These are phyloP conservation scores for Meriones psammophilus DNA, from an alignment of 2,797 vertebrate species.

Conservation along the genomic window DNA sequence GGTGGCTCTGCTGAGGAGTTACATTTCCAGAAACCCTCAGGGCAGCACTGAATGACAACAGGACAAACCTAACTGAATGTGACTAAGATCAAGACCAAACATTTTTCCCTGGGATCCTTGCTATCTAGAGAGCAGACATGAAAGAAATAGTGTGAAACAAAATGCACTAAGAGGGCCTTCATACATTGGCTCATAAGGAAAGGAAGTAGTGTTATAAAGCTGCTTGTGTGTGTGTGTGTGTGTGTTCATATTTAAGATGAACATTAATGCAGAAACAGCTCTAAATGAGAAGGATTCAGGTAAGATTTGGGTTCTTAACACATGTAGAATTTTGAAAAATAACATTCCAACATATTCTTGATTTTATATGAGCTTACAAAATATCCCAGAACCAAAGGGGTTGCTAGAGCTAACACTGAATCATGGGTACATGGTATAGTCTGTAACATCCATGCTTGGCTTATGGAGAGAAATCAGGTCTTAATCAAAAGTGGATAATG, in stretches of 20 bases:
- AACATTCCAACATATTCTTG: not conserved
- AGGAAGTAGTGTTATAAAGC: not conserved
- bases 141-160: constrained; percentile 21
- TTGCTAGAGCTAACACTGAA: not conserved
- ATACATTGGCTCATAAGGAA: not conserved
- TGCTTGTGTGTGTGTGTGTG: not conserved
- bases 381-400: not conserved
- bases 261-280: not conserved
- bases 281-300: not conserved
- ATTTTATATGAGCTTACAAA: not conserved
- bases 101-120: not conserved
- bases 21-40: not conserved
- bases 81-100: not conserved
- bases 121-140: not conserved
- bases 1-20: not conserved
- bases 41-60: not conserved
- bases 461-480: not conserved
- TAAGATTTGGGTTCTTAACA: not conserved
- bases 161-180: not conserved
- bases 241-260: not conserved
- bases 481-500: not conserved
- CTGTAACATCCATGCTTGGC: not conserved
- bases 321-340: not conserved
- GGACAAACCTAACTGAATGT: not conserved
- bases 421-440: not conserved